Base-by-base conservation (phyloP, 2,113 vertebrate species). In the Gallinago paraguaiae region DNA sequence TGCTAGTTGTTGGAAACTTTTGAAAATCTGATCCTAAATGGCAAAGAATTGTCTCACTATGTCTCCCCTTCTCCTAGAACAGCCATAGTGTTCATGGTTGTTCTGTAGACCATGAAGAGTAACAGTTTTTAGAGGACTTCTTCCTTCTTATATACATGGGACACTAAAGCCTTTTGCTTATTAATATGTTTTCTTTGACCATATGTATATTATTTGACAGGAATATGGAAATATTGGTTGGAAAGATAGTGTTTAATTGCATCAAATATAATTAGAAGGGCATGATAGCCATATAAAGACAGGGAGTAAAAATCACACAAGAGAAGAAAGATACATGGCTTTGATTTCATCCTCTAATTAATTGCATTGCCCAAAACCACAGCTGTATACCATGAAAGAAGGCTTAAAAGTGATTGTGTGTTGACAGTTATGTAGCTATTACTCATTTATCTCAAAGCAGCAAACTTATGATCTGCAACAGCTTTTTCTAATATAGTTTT, bases 341-440 rank as follows among this genome's bases (percentile, higher is more conserved):
- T 97, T 96, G 82, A 92, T 96, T 97, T 93, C 23, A 59, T 39
- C 39, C 43, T 95, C 54, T 92, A 92, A 94, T 91, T 95, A 94
- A 89, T 65, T 88, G 20, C 37, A 39, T 75, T 88, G 71, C 71
- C 39, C 46, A 46, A 88, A 75, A 15, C 59, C 25, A 46, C 79
- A 97, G 71, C 46, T 92, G 68, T 85, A 67, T 86, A 74, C 85
- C 51, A 56, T 70, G 82, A 93, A 92, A 92, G 68, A 86, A 94
- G 37, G 50, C 67, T 92, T 95, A 96, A 83, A 90, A 95, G 27
- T 81, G 79, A 81, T 92, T 65, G 54, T 91, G 61, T 92, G 96
- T 72, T 96, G 96, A 96, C 92, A 94, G 90, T 83, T 93, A 79
- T 78, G 64, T 51, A 86, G 93, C 92, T 88, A 92, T 93, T 96